Percentiles rank a stretch among this genome's conserved stretches.
These are phyloP conservation scores for Cremastinae sp. DNA, from an alignment of 2,888 invertebrate species.

Conservation along the genomic window DNA sequence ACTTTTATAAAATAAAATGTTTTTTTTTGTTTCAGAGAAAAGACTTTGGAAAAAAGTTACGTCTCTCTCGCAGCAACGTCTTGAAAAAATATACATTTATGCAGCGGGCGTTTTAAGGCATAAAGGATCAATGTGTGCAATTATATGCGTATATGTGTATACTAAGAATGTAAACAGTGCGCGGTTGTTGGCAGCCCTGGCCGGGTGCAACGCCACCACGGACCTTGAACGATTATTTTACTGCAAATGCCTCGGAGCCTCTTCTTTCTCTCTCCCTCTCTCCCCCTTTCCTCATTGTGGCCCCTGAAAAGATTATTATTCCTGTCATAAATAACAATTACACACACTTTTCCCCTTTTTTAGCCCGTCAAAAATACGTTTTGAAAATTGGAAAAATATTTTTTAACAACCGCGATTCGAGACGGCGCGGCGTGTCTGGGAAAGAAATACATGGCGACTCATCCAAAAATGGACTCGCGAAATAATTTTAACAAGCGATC, in stretches of 20 bases:
- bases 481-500: too few species aligned
- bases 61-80: conserved; percentile 4
- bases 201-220: conserved; percentile 79
- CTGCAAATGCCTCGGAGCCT: conserved; percentile 70
- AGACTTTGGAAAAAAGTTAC: background rate
- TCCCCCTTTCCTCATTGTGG: conserved; percentile 3
- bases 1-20: too few species aligned
- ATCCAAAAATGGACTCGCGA: too few species aligned
- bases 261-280: conserved; percentile 26
- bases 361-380: too few species aligned
- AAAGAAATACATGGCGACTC: too few species aligned
- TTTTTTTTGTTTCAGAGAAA: background rate
- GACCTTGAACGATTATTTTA: conserved; percentile 81
- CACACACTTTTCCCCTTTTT: too few species aligned
- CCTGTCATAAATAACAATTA: too few species aligned
- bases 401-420: too few species aligned
- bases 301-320: background rate
- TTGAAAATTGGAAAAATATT: too few species aligned
- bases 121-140: conserved; percentile 81
- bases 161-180: conserved; percentile 75
- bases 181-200: conserved; percentile 76
- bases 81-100: conserved; percentile 16
- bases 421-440: too few species aligned
- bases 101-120: conserved; percentile 30
- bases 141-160: conserved; percentile 35